These are phyloP conservation scores for Oreonectes daqikongensis DNA, from an alignment of 2,797 vertebrate species.

Conservation along the genomic window DNA sequence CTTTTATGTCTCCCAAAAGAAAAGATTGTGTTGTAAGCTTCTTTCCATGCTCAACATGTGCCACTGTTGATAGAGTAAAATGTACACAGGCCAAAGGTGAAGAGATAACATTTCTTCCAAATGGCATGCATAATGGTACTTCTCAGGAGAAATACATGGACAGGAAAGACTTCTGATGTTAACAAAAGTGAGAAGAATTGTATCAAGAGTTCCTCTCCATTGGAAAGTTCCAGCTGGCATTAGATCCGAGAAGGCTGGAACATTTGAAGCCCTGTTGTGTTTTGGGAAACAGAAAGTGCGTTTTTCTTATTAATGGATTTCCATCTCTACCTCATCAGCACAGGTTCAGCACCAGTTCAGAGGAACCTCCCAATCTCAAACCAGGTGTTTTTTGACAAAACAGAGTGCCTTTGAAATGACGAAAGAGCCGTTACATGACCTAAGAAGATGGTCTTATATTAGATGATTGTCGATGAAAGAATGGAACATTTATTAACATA, in stretches of 20 bases:
- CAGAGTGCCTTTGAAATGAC: constrained; percentile 33
- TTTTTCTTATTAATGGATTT: constrained; percentile 68
- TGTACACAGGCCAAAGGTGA: constrained; percentile 14
- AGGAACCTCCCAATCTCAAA: constrained; percentile 69
- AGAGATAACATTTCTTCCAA: constrained; percentile 31
- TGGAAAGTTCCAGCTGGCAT: constrained; percentile 72
- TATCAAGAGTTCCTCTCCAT: constrained; percentile 34
- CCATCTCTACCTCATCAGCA: constrained; percentile 67
- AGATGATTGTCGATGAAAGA: constrained; percentile 19
- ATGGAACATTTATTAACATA: constrained; percentile 19
- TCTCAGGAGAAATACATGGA: background rate
- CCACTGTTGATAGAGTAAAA: constrained; percentile 23
- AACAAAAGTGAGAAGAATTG: background rate
- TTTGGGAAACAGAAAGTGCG: constrained; percentile 55
- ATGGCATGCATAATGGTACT: background rate
- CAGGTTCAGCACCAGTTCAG: constrained; percentile 74
- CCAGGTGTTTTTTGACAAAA: constrained; percentile 61
- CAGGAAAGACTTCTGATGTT: constrained; percentile 16
- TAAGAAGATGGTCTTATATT: background rate
- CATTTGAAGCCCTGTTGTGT: constrained; percentile 58
- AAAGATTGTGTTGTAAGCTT: background rate
- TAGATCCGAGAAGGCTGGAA: constrained; percentile 64
- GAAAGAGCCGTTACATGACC: constrained; percentile 19
- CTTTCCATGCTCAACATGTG: constrained; percentile 9
- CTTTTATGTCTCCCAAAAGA: constrained; percentile 9